Conservation (phyloP, 1,140 invertebrate genomes). For the Thaumatotibia leucotreta region DNA sequence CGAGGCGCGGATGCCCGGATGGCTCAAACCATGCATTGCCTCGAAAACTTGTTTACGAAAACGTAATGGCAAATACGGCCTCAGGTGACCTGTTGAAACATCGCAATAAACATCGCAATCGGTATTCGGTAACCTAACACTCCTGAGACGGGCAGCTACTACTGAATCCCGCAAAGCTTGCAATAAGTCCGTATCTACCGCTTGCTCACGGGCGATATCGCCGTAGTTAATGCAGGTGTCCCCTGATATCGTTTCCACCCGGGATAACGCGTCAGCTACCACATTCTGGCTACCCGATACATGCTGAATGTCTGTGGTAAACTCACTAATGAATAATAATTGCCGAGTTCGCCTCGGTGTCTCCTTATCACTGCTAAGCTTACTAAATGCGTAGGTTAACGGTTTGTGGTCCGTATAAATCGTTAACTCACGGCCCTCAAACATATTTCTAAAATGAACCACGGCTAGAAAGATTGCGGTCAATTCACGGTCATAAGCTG, state of each 20-base stretch:
- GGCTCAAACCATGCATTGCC: constrained; percentile 25
- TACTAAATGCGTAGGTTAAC: constrained; percentile 51
- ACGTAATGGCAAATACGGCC: not conserved
- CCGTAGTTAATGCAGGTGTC: too few species aligned
- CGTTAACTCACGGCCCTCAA: constrained; percentile 35
- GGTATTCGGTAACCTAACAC: too few species aligned
- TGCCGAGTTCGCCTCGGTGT: not conserved
- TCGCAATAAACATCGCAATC: not conserved
- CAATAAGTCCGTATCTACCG: too few species aligned
- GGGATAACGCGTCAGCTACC: constrained; percentile 17
- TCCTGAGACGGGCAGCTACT: too few species aligned
- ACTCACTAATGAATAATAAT: not conserved
- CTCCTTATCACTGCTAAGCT: constrained; percentile 25
- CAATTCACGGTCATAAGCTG: not conserved
- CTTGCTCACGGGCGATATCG: too few species aligned
- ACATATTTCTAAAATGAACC: constrained; percentile 40
- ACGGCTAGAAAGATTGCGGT: too few species aligned
- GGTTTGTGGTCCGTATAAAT: constrained; percentile 63
- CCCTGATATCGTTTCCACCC: too few species aligned
- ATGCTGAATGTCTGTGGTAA: constrained; percentile 13
- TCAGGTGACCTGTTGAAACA: not conserved
- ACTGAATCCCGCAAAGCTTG: too few species aligned
- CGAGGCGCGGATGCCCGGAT: constrained; percentile 29
- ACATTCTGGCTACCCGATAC: constrained; percentile 6
- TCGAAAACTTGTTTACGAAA: not conserved